Evolutionary conservation across 2,797 vertebrate genomes (phyloP).

Genomic region (Premnoplex brunnescens): DNA sequence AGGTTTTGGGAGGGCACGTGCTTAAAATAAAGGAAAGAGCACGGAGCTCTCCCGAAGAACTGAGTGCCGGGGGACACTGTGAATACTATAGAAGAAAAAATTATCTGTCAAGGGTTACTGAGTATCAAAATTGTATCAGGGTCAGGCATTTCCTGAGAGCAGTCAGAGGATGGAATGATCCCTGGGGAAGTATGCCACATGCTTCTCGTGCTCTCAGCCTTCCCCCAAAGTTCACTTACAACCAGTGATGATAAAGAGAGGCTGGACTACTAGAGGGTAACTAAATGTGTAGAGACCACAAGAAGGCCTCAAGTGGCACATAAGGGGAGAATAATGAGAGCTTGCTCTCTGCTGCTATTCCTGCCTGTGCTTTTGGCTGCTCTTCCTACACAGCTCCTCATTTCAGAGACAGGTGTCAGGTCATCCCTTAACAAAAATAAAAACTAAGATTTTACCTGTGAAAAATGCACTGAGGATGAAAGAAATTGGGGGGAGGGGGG

Average conservation of each 20-base stretch:
- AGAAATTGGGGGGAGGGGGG: background rate
- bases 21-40: background rate
- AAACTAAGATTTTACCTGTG: background rate
- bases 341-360: background rate
- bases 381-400: accelerated
- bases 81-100: background rate
- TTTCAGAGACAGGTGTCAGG: background rate
- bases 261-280: background rate
- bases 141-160: background rate
- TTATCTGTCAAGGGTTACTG: background rate
- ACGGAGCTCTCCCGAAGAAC: background rate
- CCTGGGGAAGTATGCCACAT: accelerated
- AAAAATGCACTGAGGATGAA: background rate
- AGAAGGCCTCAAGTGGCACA: background rate
- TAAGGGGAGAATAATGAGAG: background rate
- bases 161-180: background rate
- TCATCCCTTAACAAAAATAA: background rate
- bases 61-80: accelerated
- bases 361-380: background rate
- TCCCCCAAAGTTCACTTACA: background rate
- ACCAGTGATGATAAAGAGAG: background rate
- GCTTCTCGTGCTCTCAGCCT: background rate
- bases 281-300: background rate
- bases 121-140: background rate
- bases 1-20: background rate